Percentiles rank a stretch among this genome's conserved stretches.
Conservation (phyloP, 2,797 vertebrate genomes). For the Hydrophis major region DNA sequence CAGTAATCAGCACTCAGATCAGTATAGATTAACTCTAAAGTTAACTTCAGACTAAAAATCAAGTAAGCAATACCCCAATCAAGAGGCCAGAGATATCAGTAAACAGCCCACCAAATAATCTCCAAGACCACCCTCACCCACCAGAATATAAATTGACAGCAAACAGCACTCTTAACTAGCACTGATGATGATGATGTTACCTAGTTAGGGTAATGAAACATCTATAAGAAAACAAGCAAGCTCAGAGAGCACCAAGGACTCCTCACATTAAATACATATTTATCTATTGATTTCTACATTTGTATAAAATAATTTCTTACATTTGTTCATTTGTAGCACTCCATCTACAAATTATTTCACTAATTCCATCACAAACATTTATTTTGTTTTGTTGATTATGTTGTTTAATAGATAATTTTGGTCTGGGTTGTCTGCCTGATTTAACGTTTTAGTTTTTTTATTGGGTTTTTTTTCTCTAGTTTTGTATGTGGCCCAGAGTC, state of each 20-base stretch:
- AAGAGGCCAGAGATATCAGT: no score
- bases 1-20: no score
- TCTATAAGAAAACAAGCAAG: not conserved
- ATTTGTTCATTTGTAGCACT: not conserved
- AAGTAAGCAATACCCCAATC: no score
- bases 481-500: not conserved
- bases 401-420: not conserved
- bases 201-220: not conserved
- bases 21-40: no score
- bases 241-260: not conserved
- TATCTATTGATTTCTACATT: not conserved
- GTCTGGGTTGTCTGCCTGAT: not conserved
- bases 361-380: not conserved
- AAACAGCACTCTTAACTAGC: no score
- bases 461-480: not conserved
- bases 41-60: no score
- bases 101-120: no score
- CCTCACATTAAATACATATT: not conserved
- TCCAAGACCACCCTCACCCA: no score
- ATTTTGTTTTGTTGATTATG: not conserved
- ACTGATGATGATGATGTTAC: no score
- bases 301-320: not conserved
- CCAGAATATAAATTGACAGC: no score
- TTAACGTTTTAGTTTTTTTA: not conserved
- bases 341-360: not conserved